Base-by-base conservation (phyloP, 2,888 invertebrate species). In the Heliconius ethilla region DNA sequence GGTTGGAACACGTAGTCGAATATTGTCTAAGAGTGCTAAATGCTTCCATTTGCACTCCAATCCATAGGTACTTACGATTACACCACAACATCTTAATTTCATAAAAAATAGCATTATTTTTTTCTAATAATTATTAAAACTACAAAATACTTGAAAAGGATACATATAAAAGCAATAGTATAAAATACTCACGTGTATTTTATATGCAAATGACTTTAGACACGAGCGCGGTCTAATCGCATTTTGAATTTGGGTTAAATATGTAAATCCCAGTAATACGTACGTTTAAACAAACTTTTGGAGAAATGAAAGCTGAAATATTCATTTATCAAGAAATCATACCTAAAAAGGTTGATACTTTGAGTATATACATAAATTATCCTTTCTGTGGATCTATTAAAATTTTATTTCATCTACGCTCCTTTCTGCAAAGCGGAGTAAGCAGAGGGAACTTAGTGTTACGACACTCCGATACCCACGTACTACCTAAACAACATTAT, bases 191-290 rank as follows among this genome's bases (percentile, higher is more conserved):
- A n/a, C 45, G 51, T 70, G 29, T 70, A 29, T 55, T 55, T 67
- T 70, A 11, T 70, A 70, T 70, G 55, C 29, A 55, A 70, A 72
- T 72, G 33, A 37, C 6, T 33, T 29, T n/a, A 59, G 33, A 55
- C 29, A 59, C 55, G 33, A 33, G 33, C 37, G 55, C 33, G 15
- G 55, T 72, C 33, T 37, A 59, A 72, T 72, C 72, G 33, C 72
- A 25, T 72, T 72, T 59, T 37, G n/a, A 59, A 72, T 59, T 59
- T n/a, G 13, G 59, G 72, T 59, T 72, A 72, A 72, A 72, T 72
- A 72, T 72, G 59, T 72, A 25, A 72, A 72, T 72, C 72, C 15
- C 29, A n/a, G 13, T 33, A 59, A 59, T 59, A 59, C 55, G 55
- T 59, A 59, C 59, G 59, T 59, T 72, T 72, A 59, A 72, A 59